Evolutionary conservation across 2,797 vertebrate genomes (phyloP), one percentile per base, ranked within the genome.

Genomic region (Sylvilagus floridanus): DNA sequence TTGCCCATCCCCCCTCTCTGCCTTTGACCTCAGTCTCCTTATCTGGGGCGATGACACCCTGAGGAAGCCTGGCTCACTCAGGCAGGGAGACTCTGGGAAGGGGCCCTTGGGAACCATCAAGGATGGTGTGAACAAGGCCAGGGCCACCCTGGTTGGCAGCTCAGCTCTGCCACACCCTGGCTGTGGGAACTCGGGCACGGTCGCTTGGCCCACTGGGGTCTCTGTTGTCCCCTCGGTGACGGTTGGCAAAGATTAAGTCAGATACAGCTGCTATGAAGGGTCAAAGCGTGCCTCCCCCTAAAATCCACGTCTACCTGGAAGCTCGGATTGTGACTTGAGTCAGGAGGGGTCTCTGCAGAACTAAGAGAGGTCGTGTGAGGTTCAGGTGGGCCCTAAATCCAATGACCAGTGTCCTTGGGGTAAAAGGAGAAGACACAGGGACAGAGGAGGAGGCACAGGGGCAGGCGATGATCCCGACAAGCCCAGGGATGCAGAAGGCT

Each of bases 391-490:
- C 57, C 32, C 50, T n/a, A 1, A 2, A 9, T 24, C 66, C 82
- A 42, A 4, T 1, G 68, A 32, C 17, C 0, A 5, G 19, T 32
- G 12, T 42, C 17, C 21, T 73, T 32, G 1, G 30, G 28, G 26
- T 24, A 77, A 62, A 47, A 37, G 30, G 10, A 21, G 26, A 50
- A n/a, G 14, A 1, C 52, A 47, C 62, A 7, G 7, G 19, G 65
- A 30, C 32, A 35, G 28, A 42, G 28, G 57, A 16, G 63, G 22
- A 54, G 24, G 22, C 63, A 32, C 57, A 78, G 35, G 8, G 0
- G 0, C 5, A 47, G 50, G 7, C 0, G 10, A 3, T 1, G 17
- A 47, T 47, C 8, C 3, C 75, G 86, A 0, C 4, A 12, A 62
- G n/a, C 69, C 73, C n/a, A 14, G 3, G 37, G 26, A 21, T 0